These are phyloP conservation scores for Irena cyanogastra DNA, from an alignment of 2,113 vertebrate species.

Conservation along the genomic window DNA sequence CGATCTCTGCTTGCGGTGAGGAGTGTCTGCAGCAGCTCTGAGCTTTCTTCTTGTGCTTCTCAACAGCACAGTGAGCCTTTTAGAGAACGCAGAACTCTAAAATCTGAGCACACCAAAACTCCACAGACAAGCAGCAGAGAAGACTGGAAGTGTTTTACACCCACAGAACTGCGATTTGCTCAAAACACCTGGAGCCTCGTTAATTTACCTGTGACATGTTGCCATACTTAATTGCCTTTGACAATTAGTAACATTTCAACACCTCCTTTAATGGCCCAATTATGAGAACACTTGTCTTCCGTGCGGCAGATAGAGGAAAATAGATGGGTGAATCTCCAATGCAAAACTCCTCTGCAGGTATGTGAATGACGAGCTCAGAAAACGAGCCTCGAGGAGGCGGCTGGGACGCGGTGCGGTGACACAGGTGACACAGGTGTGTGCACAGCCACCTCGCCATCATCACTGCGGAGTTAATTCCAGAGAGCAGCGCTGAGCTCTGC, in stretches of 20 bases:
- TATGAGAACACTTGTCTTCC: constrained; percentile 67
- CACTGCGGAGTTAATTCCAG: constrained; percentile 31
- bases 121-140: background rate
- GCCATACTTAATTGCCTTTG: constrained; percentile 78
- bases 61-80: background rate
- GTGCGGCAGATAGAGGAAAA: constrained; percentile 46
- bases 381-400: background rate
- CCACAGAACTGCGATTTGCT: background rate
- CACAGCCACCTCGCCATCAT: background rate
- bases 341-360: background rate
- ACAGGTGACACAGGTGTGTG: background rate
- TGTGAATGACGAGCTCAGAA: background rate
- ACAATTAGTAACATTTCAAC: constrained; percentile 82
- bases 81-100: fast-evolving
- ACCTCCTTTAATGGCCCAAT: constrained; percentile 77
- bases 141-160: background rate
- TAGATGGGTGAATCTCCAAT: constrained; percentile 55
- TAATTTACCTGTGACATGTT: constrained; percentile 82
- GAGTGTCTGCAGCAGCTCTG: fast-evolving
- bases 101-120: background rate
- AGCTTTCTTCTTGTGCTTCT: fast-evolving
- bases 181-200: constrained; percentile 67
- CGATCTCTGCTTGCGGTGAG: fast-evolving
- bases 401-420: background rate
- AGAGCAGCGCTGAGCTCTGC: constrained; percentile 21